Evolutionary conservation across 2,888 invertebrate species (phyloP).

Genomic region (Acronicta aceris): DNA sequence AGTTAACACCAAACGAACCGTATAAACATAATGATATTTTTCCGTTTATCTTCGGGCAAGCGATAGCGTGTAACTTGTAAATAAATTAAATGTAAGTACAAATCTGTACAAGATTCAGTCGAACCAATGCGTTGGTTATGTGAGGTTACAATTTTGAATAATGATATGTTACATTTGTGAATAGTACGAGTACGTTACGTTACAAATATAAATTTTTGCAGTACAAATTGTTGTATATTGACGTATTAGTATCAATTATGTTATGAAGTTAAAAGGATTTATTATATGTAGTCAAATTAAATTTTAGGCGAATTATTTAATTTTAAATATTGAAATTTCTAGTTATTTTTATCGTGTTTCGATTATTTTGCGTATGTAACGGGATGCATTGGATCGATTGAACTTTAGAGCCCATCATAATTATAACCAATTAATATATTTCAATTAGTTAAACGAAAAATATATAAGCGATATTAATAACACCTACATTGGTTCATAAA

Average conservation of each 20-base stretch:
- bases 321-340: constrained; percentile 38
- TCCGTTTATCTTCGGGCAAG: constrained; percentile 59
- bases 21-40: constrained; percentile 30
- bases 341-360: constrained; percentile 37
- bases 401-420: constrained; percentile 53
- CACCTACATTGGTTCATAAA: constrained; percentile 31
- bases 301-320: constrained; percentile 32
- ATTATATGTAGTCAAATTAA: constrained; percentile 47
- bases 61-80: constrained; percentile 55
- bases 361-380: constrained; percentile 13
- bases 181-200: constrained; percentile 45
- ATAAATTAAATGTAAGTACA: constrained; percentile 57
- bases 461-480: neutral
- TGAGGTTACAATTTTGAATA: constrained; percentile 32
- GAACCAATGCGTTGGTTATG: constrained; percentile 52
- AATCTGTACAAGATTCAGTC: constrained; percentile 57
- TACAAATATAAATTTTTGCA: too few relatives aligned
- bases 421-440: constrained; percentile 43
- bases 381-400: constrained; percentile 59
- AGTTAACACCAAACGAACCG: constrained; percentile 41
- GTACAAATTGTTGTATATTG: constrained; percentile 44
- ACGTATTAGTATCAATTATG: constrained; percentile 37
- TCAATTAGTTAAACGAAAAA: neutral
- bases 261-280: constrained; percentile 36
- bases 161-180: constrained; percentile 34